phyloP scores from a whole-genome alignment of 2,797 vertebrate species.

The Allenopithecus nigroviridis region DNA sequence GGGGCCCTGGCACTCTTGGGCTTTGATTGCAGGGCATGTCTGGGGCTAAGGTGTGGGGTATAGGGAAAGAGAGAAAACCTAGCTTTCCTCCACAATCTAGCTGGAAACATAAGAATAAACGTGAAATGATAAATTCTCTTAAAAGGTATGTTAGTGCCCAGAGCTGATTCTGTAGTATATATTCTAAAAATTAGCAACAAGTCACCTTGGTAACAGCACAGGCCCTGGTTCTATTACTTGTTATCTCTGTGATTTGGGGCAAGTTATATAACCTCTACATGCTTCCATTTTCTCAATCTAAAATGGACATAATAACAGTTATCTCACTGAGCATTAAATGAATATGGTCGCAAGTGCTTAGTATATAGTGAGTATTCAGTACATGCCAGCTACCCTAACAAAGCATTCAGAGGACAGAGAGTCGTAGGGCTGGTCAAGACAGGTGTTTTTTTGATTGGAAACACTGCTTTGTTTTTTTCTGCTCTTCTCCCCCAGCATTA shows the following conservation, averaged over 20 bases:
- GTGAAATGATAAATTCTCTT: neutral
- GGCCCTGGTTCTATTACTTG: neutral
- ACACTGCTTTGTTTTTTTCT: neutral
- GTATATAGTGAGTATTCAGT: neutral
- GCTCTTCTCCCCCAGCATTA: neutral
- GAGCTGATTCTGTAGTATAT: neutral
- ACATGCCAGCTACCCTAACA: neutral
- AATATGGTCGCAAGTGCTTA: neutral
- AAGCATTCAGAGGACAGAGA: neutral
- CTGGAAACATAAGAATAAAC: neutral
- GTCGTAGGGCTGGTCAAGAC: neutral
- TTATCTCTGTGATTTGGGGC: neutral
- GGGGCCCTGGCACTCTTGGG: constrained; percentile 48
- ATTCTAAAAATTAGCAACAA: neutral
- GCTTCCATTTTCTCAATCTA: neutral
- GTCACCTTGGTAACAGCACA: neutral
- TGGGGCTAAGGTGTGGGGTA: neutral
- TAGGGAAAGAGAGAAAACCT: neutral
- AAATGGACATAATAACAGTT: neutral
- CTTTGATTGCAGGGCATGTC: constrained; percentile 41
- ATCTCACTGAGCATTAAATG: neutral
- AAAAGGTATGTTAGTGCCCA: neutral
- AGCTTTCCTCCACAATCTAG: neutral
- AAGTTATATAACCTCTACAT: neutral
- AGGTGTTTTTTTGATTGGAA: neutral